These are phyloP conservation scores for Pedicia rivosa DNA, from an alignment of 2,888 invertebrate species.

Conservation along the genomic window DNA sequence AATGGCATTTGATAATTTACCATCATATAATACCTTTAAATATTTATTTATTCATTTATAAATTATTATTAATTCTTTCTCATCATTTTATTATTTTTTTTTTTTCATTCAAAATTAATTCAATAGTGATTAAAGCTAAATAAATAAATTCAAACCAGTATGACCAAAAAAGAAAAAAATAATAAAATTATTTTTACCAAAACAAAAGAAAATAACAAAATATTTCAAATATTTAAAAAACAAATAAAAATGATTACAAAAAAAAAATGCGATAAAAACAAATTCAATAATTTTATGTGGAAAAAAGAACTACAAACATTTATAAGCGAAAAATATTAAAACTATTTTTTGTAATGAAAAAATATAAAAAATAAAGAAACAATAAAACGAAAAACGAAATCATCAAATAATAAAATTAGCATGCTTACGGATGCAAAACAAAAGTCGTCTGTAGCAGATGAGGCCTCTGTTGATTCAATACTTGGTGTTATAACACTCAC, in stretches of 20 bases:
- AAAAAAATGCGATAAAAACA: no score
- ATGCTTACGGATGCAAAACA: slow-evolving; percentile 32
- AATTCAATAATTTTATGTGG: background rate
- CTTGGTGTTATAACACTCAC: slow-evolving; percentile 47
- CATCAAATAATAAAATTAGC: slow-evolving; percentile 14
- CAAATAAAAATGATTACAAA: no score
- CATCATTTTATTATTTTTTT: background rate
- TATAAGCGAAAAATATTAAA: slow-evolving; percentile 10
- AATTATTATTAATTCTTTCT: background rate
- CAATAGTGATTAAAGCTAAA: no score
- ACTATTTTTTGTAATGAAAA: no score
- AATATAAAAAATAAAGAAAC: slow-evolving; percentile 12
- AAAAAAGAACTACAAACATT: no score
- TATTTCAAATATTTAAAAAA: background rate
- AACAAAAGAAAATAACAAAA: background rate
- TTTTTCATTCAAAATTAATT: no score
- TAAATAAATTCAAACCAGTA: no score
- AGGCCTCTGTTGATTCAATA: slow-evolving; percentile 3
- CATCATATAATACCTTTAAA: slow-evolving; percentile 86
- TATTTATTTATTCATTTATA: background rate
- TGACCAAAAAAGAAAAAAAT: no score
- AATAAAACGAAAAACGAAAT: slow-evolving; percentile 14
- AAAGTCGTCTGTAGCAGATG: slow-evolving; percentile 30
- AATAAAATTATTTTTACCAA: no score
- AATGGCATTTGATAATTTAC: slow-evolving; percentile 89